Evolutionary conservation across 2,113 vertebrate genomes (phyloP), one percentile per base, ranked within the genome.

Genomic region (Urocynchramus pylzowi): DNA sequence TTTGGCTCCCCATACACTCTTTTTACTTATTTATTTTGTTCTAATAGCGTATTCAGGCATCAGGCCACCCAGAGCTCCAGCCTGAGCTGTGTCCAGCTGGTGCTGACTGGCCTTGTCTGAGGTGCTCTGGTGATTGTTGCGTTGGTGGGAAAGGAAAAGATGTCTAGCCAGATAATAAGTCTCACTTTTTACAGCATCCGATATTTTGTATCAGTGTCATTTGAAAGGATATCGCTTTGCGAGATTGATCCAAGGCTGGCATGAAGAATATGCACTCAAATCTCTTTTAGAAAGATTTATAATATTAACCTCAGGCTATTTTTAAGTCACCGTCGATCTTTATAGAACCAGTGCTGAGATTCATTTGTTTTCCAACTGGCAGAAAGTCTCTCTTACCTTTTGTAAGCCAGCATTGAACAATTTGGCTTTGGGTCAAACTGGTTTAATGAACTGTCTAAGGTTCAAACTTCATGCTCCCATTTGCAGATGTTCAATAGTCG

Each of bases 241-340:
- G 54, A 97, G 95, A 98, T 98, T 97, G 98, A 97, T 98, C 97
- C 96, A 97, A 97, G 96, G 89, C 84, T 96, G 64, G 96, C 96
- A 98, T 97, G 97, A 98, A 98, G 96, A 98, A 98, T 98, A 97
- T 97, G 97, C 97, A 96, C 96, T 98, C 93, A 98, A 97, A 98
- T 98, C 97, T 97, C 96, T 97, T 98, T 98, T 98, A 97, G 97
- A 98, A 98, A 98, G 98, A 98, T 98, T 98, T 98, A 98, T 98
- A 98, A 98, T 98, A 98, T 98, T 98, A 98, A 97, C 98, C 97
- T 97, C 94, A 96, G 97, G 98, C 98, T 98, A 98, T 98, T 98
- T 97, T 98, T 98, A 98, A 98, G 97, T 98, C 96, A 95, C 94
- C 0, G 83, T 97, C 54, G 71, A 98, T 98, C 98, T 98, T 98